These are phyloP conservation scores for Chaetophractus vellerosus DNA, from an alignment of 2,797 vertebrate genomes.

Conservation along the genomic window DNA sequence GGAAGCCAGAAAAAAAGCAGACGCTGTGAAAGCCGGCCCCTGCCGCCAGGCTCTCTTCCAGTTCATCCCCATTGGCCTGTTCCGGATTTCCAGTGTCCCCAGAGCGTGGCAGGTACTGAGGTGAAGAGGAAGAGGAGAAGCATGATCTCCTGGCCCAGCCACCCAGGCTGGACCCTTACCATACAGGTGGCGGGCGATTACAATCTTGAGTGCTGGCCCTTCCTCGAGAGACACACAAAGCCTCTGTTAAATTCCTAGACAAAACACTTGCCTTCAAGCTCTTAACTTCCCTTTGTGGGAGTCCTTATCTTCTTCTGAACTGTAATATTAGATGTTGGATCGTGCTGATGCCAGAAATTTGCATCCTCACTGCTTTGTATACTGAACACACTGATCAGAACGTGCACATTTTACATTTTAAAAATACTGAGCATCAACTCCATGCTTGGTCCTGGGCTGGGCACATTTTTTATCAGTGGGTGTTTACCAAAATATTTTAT, in stretches of 20 bases:
- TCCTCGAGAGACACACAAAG: slow-evolving; percentile 78
- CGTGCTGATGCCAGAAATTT: slow-evolving; percentile 58
- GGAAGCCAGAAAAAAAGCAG: neutral
- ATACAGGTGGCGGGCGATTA: neutral
- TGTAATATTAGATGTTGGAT: slow-evolving; percentile 78
- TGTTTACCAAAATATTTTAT: slow-evolving; percentile 18
- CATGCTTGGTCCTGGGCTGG: neutral
- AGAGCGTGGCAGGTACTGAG: neutral
- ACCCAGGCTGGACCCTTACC: neutral
- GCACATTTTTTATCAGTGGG: neutral
- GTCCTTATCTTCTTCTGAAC: slow-evolving; percentile 75
- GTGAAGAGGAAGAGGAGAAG: neutral
- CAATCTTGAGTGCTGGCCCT: slow-evolving; percentile 71
- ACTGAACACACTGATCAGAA: neutral
- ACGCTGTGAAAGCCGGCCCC: neutral
- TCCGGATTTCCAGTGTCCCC: neutral
- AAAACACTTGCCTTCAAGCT: slow-evolving; percentile 68
- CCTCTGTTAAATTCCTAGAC: slow-evolving; percentile 79
- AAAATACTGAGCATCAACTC: neutral
- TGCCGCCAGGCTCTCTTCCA: neutral
- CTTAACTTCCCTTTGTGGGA: slow-evolving; percentile 76
- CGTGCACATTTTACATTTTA: neutral
- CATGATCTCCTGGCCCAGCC: neutral
- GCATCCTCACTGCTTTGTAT: slow-evolving; percentile 66
- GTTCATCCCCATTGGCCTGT: neutral